These are phyloP conservation scores for Tetragnatha versicolor DNA, from an alignment of 1,140 invertebrate genomes.

Conservation along the genomic window DNA sequence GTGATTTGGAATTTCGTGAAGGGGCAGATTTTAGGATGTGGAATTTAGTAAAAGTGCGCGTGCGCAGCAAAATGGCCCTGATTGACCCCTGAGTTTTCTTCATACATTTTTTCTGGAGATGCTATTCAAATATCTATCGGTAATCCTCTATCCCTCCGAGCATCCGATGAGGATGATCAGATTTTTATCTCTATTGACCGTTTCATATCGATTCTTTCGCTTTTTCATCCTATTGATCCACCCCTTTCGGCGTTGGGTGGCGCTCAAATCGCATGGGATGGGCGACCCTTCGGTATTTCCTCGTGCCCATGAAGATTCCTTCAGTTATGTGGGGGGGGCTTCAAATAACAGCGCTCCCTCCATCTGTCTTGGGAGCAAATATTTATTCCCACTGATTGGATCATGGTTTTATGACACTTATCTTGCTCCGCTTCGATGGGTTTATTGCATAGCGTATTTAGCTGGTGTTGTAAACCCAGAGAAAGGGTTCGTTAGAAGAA, in stretches of 20 bases:
- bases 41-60: not conserved
- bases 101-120: not conserved
- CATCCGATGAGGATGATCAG: not conserved
- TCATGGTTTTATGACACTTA: too few relatives aligned
- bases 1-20: too few relatives aligned
- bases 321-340: too few relatives aligned
- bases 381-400: too few relatives aligned
- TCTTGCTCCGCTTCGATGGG: too few relatives aligned
- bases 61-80: not conserved
- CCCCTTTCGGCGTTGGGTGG: conserved; percentile 5
- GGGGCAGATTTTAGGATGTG: not conserved
- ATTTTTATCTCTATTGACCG: conserved; percentile 41
- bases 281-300: conserved; percentile 30
- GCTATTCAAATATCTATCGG: not conserved
- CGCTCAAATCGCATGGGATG: conserved; percentile 34
- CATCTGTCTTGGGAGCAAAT: too few relatives aligned
- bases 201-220: conserved; percentile 33
- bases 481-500: too few relatives aligned
- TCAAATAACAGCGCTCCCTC: too few relatives aligned
- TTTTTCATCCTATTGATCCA: conserved; percentile 18
- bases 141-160: not conserved
- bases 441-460: too few relatives aligned
- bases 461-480: too few relatives aligned
- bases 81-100: not conserved
- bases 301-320: too few relatives aligned